A percentile compares a stretch with the other conserved stretches of the same genome.
Evolutionary conservation across 2,888 invertebrate species (phyloP).

Genomic region (Biston betularia): DNA sequence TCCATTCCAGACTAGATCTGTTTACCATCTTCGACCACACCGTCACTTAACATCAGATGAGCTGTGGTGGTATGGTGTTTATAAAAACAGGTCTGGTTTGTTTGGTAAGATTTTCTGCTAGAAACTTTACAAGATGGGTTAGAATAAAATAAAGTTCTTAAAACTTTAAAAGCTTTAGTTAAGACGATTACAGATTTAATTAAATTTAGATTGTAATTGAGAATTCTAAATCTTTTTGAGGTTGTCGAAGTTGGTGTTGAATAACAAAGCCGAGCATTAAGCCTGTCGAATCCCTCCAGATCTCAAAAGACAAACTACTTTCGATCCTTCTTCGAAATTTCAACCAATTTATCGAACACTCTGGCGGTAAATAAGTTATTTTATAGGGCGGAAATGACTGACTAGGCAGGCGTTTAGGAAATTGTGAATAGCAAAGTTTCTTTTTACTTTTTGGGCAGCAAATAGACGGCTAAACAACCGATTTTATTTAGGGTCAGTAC

Average conservation of each 20-base stretch:
- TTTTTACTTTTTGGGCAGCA: background rate
- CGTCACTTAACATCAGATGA: too few relatives aligned
- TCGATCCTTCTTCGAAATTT: conserved; percentile 20
- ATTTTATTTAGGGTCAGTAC: too few relatives aligned
- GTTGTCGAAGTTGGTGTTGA: conserved; percentile 37
- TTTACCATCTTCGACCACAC: too few relatives aligned
- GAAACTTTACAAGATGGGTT: conserved; percentile 6
- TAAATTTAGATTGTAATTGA: conserved; percentile 40
- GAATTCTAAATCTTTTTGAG: conserved; percentile 34
- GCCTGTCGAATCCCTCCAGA: conserved; percentile 28
- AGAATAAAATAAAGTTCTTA: conserved; percentile 21
- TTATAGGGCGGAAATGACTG: conserved; percentile 26
- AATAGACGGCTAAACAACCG: background rate
- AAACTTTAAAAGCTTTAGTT: conserved; percentile 32
- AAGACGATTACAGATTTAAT: conserved; percentile 39
- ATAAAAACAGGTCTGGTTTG: too few relatives aligned
- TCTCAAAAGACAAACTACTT: conserved; percentile 30
- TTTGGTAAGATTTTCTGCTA: background rate
- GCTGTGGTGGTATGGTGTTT: too few relatives aligned
- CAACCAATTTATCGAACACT: conserved; percentile 28
- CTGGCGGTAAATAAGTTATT: conserved; percentile 27
- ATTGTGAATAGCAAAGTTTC: conserved; percentile 21
- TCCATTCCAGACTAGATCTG: too few relatives aligned
- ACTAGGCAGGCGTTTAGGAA: conserved; percentile 20
- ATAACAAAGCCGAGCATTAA: conserved; percentile 30